phyloP scores from a whole-genome alignment of 2,888 invertebrate genomes.

The Drosophila anomalata region DNA sequence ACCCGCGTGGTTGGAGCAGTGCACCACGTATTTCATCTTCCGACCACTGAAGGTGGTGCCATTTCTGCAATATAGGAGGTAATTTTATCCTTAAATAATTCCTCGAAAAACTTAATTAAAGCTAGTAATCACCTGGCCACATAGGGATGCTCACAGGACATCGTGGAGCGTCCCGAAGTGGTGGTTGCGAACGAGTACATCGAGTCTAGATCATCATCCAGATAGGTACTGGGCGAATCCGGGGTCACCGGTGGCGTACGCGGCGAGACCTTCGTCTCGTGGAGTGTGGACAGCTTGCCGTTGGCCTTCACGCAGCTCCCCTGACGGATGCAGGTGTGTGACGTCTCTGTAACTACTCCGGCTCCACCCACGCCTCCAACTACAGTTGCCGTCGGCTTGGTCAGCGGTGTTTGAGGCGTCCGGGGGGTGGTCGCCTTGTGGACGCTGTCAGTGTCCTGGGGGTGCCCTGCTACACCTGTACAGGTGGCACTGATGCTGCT shows the following conservation, averaged over 20 bases:
- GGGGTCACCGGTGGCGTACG: conserved; percentile 87
- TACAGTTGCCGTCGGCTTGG: conserved; percentile 82
- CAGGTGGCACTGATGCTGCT: conserved; percentile 32
- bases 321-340: conserved; percentile 52
- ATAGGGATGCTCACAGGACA: conserved; percentile 90
- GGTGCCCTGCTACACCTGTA: neutral
- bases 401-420: conserved; percentile 84
- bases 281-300: conserved; percentile 69
- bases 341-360: neutral
- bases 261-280: conserved; percentile 83
- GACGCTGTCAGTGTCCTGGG: conserved; percentile 21
- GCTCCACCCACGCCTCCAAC: neutral
- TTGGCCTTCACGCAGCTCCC: conserved; percentile 50
- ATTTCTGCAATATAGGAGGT: conserved; percentile 83
- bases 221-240: conserved; percentile 85
- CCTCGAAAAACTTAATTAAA: neutral
- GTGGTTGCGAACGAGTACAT: conserved; percentile 91
- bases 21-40: conserved; percentile 91
- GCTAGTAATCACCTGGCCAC: conserved; percentile 86
- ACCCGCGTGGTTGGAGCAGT: conserved; percentile 92
- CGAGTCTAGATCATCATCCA: conserved; percentile 90
- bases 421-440: conserved; percentile 81
- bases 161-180: conserved; percentile 89
- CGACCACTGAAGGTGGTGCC: conserved; percentile 89
- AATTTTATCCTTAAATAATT: neutral